Evolutionary conservation across 2,888 invertebrate genomes (phyloP), one percentile per base, ranked within the genome.

Genomic region (Mythimna vitellina): DNA sequence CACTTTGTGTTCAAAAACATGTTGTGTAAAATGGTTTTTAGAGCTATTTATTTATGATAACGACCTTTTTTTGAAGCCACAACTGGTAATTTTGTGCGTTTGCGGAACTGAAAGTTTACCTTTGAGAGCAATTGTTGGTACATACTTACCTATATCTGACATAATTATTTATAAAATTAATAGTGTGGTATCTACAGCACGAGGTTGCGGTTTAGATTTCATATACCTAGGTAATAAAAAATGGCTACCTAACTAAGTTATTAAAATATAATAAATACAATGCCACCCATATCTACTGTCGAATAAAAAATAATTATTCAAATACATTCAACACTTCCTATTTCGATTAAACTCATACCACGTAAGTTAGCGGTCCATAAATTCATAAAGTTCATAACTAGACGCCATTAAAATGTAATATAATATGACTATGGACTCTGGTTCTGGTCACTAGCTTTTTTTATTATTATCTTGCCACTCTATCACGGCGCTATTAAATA

Each of bases 1-100:
- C 92, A 93, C 93, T 93, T 93, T 93, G 92, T 93, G 89, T 80
- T 85, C 76, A 83, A 85, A 87, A 85, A 79, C 84, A 83, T 84
- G 84, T 81, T 78, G 84, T 83, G 67, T 70, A n/a, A 69, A 72
- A 80, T 76, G 70, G 35, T 71, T 68, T 76, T 70, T 58, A 63
- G 29, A 53, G 63, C 56, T 54, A 38, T 49, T 67, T 62, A 70
- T 68, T 75, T 76, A 61, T 66, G 60, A 66, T 66, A 56, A 62
- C 63, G 38, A 53, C 57, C 64, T 83, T 80, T 81, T 80, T 64
- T 56, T 73, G 58, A 73, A 79, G 77, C 70, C 68, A 54, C 73
- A 75, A 82, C 22, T 64, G 42, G 61, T 77, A 63, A 56, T 56
- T 75, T 74, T 63, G 66, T 80, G 73, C 79, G 73, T 83, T 81